Percentiles rank a stretch among this genome's conserved stretches.
Conservation (phyloP, 1,140 invertebrate species). For the Papilio dardanus region DNA sequence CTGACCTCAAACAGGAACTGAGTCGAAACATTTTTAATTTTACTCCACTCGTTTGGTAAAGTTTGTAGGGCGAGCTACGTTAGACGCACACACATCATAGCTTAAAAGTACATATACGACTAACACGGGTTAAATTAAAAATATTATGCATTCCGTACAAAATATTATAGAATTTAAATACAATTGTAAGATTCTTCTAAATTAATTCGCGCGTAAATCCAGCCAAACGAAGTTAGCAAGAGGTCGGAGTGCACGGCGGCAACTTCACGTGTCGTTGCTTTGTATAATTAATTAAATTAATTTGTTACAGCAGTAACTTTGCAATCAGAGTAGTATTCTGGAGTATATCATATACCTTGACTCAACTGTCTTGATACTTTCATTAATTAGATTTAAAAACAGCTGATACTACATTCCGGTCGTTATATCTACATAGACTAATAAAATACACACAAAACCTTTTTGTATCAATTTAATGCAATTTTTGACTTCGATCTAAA, state of each 20-base stretch:
- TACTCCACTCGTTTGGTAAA: neutral
- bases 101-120: too few relatives aligned
- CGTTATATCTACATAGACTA: too few relatives aligned
- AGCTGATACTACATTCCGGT: too few relatives aligned
- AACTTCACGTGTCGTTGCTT: constrained; percentile 15
- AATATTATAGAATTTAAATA: neutral
- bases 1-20: neutral
- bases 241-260: constrained; percentile 2
- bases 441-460: too few relatives aligned
- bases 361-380: neutral
- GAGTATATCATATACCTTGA: neutral
- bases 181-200: neutral
- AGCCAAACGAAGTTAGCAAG: neutral
- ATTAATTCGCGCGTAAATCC: constrained; percentile 10
- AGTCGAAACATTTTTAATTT: constrained; percentile 22
- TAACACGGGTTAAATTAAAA: neutral
- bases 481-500: too few relatives aligned
- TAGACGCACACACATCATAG: too few relatives aligned
- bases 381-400: neutral
- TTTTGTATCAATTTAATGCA: too few relatives aligned
- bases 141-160: neutral
- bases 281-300: constrained; percentile 12
- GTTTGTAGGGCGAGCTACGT: neutral
- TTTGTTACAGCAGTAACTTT: neutral
- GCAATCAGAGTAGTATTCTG: neutral